Conservation (phyloP, 2,113 vertebrate species). For the Elachura formosa region DNA sequence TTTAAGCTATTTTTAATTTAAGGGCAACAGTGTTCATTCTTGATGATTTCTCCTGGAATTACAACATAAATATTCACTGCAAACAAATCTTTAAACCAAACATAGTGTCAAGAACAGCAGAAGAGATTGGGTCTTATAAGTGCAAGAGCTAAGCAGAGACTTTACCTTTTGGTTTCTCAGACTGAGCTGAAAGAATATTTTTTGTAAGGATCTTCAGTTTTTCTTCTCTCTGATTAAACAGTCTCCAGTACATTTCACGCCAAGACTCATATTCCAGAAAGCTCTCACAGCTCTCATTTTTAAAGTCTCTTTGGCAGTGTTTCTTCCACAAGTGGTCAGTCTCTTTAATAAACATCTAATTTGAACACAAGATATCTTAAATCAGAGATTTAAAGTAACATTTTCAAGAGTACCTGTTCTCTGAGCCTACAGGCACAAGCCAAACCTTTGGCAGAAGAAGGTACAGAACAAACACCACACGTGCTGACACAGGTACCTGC, state of each 20-base stretch:
- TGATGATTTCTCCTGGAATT: background rate
- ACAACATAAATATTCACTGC: background rate
- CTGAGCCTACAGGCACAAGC: background rate
- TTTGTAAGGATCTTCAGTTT: constrained; percentile 81
- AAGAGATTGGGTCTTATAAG: background rate
- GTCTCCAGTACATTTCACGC: constrained; percentile 83
- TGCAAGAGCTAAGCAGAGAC: background rate
- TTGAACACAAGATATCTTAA: background rate
- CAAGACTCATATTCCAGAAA: constrained; percentile 82
- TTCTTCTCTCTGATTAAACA: constrained; percentile 79
- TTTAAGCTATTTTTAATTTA: background rate
- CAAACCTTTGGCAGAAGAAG: background rate
- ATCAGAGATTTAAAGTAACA: background rate
- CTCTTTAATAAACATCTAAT: constrained; percentile 71
- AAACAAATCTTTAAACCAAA: background rate
- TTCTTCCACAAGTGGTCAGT: constrained; percentile 83
- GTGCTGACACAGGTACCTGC: background rate
- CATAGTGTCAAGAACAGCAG: background rate
- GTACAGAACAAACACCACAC: background rate
- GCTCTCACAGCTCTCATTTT: constrained; percentile 63
- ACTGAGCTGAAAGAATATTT: constrained; percentile 80
- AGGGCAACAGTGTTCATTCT: background rate
- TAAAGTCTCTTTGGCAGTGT: constrained; percentile 83
- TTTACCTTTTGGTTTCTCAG: constrained; percentile 82
- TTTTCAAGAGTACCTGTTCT: background rate